Base-by-base conservation (phyloP, 2,113 vertebrate species). In the Taxidea taxus region DNA sequence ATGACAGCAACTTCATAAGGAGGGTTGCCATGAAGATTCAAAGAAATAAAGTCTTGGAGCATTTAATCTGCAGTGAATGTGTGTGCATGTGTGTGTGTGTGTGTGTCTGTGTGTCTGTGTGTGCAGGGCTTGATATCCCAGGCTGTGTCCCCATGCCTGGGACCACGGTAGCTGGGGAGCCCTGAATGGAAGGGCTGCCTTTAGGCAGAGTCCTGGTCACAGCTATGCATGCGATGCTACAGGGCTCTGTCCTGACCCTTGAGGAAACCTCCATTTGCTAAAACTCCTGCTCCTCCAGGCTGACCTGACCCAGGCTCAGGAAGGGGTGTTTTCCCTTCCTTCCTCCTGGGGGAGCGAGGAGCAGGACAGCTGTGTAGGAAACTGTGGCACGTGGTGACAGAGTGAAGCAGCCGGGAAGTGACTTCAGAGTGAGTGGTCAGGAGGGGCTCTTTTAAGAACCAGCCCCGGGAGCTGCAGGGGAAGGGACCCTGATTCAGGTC, bases 21-120 rank as follows among this genome's bases (percentile, higher is more conserved):
- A 89, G 6, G 20, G 15, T 47, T 29, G 21, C 27, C 51, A 20
- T 1, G 15, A 68, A 42, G 49, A 25, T 27, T 77, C 1, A 13
- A 10, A 85, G 29, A 80, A 37, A 14, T 16, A 11, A 20, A 39
- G 21, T 47, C 1, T 7, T 18, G n/a, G 25, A 39, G 39, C 0
- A 0, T 34, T 37, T 49, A 7, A 18, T 8, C 18, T 14, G 34
- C 6, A 39, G 51, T 25, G 25, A 14, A 25, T 14, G 14, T 72
- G 21, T 23, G 11, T 21, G 0, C 1, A 6, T 3, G 3, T 4
- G 11, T 13, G 3, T 9, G n/a, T 23, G 34, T 12, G 9, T 56
- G 54, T 58, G 56, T 60, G n/a, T n/a, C n/a, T n/a, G n/a, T n/a
- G n/a, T n/a, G n/a, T n/a, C n/a, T n/a, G 51, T 54, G 58, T 44